These are phyloP conservation scores for Caenorhabditis japonica DNA, from an alignment of 2,888 invertebrate genomes.

Conservation along the genomic window DNA sequence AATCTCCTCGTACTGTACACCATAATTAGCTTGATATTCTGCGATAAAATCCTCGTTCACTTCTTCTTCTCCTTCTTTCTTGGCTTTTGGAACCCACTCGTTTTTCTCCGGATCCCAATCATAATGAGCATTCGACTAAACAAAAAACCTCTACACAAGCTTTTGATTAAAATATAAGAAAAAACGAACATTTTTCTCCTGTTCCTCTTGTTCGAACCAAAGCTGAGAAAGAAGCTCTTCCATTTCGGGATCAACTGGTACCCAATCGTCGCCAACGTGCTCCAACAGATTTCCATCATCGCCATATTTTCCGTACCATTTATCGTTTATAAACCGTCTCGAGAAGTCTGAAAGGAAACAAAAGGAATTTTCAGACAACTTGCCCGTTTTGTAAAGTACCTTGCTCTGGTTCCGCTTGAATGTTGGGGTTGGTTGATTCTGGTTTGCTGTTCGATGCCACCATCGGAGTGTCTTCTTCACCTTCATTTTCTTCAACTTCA, in stretches of 20 bases:
- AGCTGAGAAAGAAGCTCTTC: constrained; percentile 62
- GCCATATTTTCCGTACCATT: constrained; percentile 60
- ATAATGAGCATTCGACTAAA: constrained; percentile 79
- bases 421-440: no score
- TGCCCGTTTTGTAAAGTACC: background rate
- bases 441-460: constrained; percentile 17
- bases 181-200: constrained; percentile 51
- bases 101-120: constrained; percentile 87
- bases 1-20: constrained; percentile 66
- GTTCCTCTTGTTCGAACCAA: constrained; percentile 65
- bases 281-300: constrained; percentile 57
- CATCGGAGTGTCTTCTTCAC: background rate
- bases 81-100: constrained; percentile 88
- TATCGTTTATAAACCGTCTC: constrained; percentile 50
- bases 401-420: constrained; percentile 10
- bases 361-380: background rate
- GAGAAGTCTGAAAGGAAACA: constrained; percentile 38
- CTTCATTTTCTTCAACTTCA: constrained; percentile 47
- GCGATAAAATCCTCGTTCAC: constrained; percentile 97
- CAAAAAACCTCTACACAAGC: background rate
- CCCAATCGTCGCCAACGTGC: constrained; percentile 63
- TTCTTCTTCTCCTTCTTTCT: constrained; percentile 75
- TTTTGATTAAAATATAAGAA: background rate
- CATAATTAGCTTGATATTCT: constrained; percentile 92
- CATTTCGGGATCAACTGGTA: constrained; percentile 54